Evolutionary conservation across 2,113 vertebrate species (phyloP).

Genomic region (Odontesthes bonariensis): DNA sequence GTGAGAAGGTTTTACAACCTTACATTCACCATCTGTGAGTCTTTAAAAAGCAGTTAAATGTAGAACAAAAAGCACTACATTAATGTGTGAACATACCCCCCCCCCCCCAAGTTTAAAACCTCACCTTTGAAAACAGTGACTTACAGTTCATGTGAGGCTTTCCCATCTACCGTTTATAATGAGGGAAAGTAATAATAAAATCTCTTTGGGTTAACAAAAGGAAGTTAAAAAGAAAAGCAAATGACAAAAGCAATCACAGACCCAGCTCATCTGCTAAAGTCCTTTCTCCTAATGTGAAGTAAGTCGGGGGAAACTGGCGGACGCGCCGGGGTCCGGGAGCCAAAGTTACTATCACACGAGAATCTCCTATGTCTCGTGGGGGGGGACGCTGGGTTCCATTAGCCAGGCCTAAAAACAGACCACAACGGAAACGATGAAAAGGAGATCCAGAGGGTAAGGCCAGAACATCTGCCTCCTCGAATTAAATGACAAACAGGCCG

Average conservation of each 20-base stretch:
- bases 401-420: conserved; percentile 71
- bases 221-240: conserved; percentile 37
- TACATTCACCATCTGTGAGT: neutral
- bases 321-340: conserved; percentile 28
- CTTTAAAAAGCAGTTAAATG: neutral
- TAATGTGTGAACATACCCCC: neutral
- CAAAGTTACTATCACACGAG: conserved; percentile 73
- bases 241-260: conserved; percentile 19
- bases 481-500: conserved; percentile 62
- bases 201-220: conserved; percentile 5
- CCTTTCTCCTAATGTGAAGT: conserved; percentile 48
- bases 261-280: conserved; percentile 57
- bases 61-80: neutral
- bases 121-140: conserved; percentile 17
- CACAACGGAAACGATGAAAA: conserved; percentile 69
- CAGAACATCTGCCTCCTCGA: conserved; percentile 66
- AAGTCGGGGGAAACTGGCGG: conserved; percentile 61
- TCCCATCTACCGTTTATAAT: conserved; percentile 10
- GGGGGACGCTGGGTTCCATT: conserved; percentile 66
- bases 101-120: neutral
- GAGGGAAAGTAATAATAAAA: conserved; percentile 8
- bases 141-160: neutral
- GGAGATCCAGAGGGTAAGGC: conserved; percentile 55
- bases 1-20: neutral
- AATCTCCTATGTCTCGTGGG: conserved; percentile 50